Conservation (phyloP, 2,113 vertebrate genomes). For the Macroglossus sobrinus region DNA sequence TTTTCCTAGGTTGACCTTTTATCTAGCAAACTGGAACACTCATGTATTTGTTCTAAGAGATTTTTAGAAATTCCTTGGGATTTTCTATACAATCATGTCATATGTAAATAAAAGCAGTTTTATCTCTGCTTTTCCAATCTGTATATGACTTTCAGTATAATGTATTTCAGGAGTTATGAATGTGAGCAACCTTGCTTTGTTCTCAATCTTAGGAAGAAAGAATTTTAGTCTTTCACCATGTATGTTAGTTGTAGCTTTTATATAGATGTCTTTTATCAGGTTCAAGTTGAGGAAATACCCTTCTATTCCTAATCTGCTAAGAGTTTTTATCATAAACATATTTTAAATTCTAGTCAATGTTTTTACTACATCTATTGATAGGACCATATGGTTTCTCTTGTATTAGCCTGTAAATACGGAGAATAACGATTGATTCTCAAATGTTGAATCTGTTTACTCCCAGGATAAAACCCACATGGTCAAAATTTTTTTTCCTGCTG, state of each 20-base stretch:
- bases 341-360: not conserved
- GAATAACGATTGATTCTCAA: not conserved
- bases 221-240: not conserved
- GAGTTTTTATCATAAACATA: not conserved
- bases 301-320: not conserved
- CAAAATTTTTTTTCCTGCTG: not conserved
- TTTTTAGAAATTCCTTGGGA: not conserved
- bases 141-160: not conserved
- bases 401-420: not conserved
- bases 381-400: not conserved
- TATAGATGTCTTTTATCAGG: not conserved
- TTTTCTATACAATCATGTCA: not conserved
- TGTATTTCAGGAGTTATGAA: not conserved
- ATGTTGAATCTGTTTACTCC: not conserved
- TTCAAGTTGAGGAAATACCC: not conserved
- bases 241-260: not conserved
- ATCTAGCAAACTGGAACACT: not conserved
- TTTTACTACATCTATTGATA: not conserved
- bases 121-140: not conserved
- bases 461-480: not conserved
- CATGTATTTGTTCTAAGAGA: not conserved
- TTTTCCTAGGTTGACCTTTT: not conserved
- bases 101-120: not conserved
- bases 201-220: not conserved
- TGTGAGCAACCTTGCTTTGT: not conserved